A percentile compares a stretch with the other conserved stretches of the same genome.
Conservation (phyloP, 2,888 invertebrate genomes). For the Acronicta alni region DNA sequence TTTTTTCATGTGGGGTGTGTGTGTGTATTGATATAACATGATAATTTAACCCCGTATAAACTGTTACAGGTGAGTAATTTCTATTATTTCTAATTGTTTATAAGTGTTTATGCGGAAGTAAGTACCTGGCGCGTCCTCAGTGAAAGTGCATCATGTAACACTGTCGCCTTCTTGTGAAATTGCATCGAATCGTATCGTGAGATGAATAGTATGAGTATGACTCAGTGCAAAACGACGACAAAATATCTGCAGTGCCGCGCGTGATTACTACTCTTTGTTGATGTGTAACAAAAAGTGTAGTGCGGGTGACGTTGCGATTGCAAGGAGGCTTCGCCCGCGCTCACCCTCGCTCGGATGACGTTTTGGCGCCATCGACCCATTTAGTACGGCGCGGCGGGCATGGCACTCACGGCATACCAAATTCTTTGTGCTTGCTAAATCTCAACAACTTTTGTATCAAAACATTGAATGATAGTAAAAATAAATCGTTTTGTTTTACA, state of each 20-base stretch:
- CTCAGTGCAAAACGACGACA: slow-evolving; percentile 70
- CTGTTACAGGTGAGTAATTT: slow-evolving; percentile 82
- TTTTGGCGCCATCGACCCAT: slow-evolving; percentile 89
- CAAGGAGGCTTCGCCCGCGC: slow-evolving; percentile 57
- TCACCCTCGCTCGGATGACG: slow-evolving; percentile 78
- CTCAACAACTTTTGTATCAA: slow-evolving; percentile 74
- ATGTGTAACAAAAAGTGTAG: slow-evolving; percentile 56
- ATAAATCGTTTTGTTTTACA: slow-evolving; percentile 76
- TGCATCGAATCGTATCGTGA: slow-evolving; percentile 77
- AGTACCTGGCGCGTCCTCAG: slow-evolving; percentile 73
- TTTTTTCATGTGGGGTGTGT: slow-evolving; percentile 93
- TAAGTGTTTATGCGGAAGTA: slow-evolving; percentile 75
- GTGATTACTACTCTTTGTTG: slow-evolving; percentile 64
- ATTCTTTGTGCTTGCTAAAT: slow-evolving; percentile 75
- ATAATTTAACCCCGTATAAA: slow-evolving; percentile 84
- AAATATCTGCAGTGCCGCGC: slow-evolving; percentile 57
- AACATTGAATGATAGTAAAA: slow-evolving; percentile 69
- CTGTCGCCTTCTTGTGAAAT: slow-evolving; percentile 87
- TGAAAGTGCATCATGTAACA: slow-evolving; percentile 90
- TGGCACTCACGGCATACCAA: slow-evolving; percentile 69
- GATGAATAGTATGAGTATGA: slow-evolving; percentile 67
- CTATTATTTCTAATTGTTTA: slow-evolving; percentile 64
- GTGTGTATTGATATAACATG: slow-evolving; percentile 86
- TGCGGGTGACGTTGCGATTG: slow-evolving; percentile 57
- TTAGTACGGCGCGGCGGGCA: slow-evolving; percentile 82